These are phyloP conservation scores for Ptychobarbus kaznakovi DNA, from an alignment of 2,797 vertebrate genomes.

Conservation along the genomic window DNA sequence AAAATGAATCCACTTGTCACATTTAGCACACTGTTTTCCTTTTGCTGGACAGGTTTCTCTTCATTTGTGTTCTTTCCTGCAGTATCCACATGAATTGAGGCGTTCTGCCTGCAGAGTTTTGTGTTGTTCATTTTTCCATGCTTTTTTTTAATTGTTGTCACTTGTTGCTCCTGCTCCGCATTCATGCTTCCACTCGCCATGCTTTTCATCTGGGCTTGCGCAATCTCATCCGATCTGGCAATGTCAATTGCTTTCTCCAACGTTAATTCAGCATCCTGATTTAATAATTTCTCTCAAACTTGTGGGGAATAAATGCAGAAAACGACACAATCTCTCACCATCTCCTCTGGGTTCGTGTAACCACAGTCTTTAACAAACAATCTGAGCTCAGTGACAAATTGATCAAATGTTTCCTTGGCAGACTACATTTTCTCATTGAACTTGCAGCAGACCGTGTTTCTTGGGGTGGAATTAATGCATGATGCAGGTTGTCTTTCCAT, in stretches of 20 bases:
- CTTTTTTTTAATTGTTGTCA: no score
- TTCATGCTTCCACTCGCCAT: constrained; percentile 11
- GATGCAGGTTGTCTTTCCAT: no score
- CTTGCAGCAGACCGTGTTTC: not conserved
- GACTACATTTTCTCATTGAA: constrained; percentile 42
- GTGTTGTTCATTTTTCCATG: no score
- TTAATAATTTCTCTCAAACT: constrained; percentile 22
- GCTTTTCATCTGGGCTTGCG: constrained; percentile 19
- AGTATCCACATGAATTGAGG: not conserved
- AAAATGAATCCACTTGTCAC: constrained; percentile 34
- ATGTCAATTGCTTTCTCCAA: constrained; percentile 40
- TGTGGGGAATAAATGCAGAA: constrained; percentile 28
- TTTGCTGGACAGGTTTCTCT: constrained; percentile 8
- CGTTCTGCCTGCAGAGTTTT: not conserved
- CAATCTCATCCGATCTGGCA: not conserved
- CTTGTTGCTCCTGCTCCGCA: not conserved
- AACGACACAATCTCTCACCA: constrained; percentile 28
- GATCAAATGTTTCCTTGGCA: constrained; percentile 2
- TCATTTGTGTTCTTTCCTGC: not conserved
- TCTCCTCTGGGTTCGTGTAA: constrained; percentile 22
- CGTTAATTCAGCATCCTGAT: constrained; percentile 2
- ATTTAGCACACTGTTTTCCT: constrained; percentile 28
- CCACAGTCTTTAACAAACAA: constrained; percentile 27
- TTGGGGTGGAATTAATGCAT: no score
- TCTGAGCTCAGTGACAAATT: constrained; percentile 21